These are phyloP conservation scores for Falco punctatus DNA, from an alignment of 2,113 vertebrate genomes.

Conservation along the genomic window DNA sequence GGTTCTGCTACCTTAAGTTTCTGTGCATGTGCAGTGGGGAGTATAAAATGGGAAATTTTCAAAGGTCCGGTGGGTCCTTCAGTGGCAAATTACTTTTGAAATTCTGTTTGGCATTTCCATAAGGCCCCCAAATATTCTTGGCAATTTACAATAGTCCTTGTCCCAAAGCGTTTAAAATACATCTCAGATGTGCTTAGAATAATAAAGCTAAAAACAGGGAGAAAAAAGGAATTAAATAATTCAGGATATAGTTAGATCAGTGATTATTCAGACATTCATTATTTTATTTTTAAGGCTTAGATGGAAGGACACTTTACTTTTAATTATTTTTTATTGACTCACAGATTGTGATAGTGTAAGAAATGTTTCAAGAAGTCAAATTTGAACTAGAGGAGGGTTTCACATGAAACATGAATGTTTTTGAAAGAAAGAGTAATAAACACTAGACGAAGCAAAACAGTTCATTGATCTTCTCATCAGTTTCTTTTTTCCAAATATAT, in stretches of 20 bases:
- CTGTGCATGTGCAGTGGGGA: neutral
- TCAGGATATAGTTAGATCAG: neutral
- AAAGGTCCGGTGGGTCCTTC: neutral
- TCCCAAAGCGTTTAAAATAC: constrained; percentile 14
- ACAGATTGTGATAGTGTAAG: neutral
- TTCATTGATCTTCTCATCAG: neutral
- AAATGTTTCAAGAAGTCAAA: neutral
- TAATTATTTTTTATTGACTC: neutral
- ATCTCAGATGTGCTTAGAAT: neutral
- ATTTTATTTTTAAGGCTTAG: neutral
- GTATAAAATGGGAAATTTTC: neutral
- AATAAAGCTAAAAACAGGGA: neutral
- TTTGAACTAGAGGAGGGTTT: neutral
- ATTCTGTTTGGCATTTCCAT: constrained; percentile 3
- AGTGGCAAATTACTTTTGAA: neutral
- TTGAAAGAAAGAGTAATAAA: neutral
- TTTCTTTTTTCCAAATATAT: neutral
- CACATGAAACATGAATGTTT: neutral
- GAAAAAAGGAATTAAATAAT: neutral
- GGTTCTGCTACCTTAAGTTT: neutral
- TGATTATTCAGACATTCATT: neutral
- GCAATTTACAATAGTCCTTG: neutral
- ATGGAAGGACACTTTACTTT: neutral
- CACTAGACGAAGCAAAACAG: neutral
- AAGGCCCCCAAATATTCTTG: neutral